Evolutionary conservation across 2,888 invertebrate genomes (phyloP), one percentile per base, ranked within the genome.

Genomic region (Drosophila basisetae): DNA sequence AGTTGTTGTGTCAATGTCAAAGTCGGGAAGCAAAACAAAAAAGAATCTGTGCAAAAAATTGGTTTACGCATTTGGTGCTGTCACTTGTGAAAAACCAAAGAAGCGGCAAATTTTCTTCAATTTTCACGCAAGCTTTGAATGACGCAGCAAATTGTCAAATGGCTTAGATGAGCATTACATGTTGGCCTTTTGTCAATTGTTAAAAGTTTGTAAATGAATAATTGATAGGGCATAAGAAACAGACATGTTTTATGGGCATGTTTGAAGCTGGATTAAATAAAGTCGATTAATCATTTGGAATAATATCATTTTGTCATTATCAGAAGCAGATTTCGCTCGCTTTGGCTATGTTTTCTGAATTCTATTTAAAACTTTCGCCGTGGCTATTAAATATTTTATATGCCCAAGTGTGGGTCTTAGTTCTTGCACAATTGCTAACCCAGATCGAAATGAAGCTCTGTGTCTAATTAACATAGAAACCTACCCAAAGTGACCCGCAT

Each of bases 1-100:
- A 91, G 89, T 88, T 91, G 87, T 76, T 81, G 75, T 89, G 85
- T 89, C 86, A 84, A 84, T 84, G 90, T 85, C 85, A 90, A 82
- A 84, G 76, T 67, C 62, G 58, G 55, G 58, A 52, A 67, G 56
- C 58, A 56, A 35, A 67, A 47, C 33, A 11, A 49, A 39, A 37
- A 50, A 64, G 31, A 54, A 60, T 66, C 65, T 66, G 37, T 55
- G 72, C 64, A 65, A 63, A 76, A 69, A 84, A 86, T 82, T 65
- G 83, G 49, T 74, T 65, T 71, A 66, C 52, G 54, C 49, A 63
- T 66, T 65, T 54, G 37, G 28, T 30, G 43, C 68, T 87, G 88
- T 73, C 85, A 84, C 60, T 82, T 71, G 78, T 70, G 76, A 60
- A 69, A 74, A 76, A 13, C 59, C 70, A 75, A 70, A 65, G 68